A percentile compares a stretch with the other conserved stretches of the same genome.
phyloP scores from a whole-genome alignment of 2,113 vertebrate species.

The Rynchops niger region DNA sequence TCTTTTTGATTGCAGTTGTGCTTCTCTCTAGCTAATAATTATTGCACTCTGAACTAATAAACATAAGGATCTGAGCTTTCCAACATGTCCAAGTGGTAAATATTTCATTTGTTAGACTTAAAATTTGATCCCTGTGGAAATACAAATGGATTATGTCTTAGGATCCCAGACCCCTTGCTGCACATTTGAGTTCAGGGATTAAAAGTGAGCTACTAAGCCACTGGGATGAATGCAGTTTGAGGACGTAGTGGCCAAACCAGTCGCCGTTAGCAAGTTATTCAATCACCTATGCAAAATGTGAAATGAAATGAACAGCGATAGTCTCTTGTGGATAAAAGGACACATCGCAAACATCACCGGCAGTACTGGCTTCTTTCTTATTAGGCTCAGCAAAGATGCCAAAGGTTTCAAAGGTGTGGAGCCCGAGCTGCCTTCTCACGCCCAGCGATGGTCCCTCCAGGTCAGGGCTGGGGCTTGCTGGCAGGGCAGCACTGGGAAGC shows the following conservation, averaged over 20 bases:
- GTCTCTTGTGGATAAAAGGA: background rate
- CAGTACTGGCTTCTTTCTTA: background rate
- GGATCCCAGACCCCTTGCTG: background rate
- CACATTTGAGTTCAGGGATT: background rate
- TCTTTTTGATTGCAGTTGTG: constrained; percentile 20
- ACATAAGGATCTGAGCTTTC: background rate
- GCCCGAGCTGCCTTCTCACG: background rate
- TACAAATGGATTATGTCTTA: background rate
- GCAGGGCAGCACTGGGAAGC: background rate
- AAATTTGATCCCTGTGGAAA: background rate
- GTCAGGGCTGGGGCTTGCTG: constrained; percentile 5
- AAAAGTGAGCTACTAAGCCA: background rate
- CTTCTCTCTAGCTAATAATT: constrained; percentile 38
- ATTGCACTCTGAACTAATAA: constrained; percentile 27
- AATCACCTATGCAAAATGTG: background rate
- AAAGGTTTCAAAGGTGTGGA: background rate
- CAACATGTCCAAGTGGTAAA: background rate
- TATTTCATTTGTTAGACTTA: background rate
- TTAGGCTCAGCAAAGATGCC: background rate
- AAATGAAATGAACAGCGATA: accelerated
- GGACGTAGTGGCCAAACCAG: background rate
- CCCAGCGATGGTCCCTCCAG: background rate
- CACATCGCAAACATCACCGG: background rate
- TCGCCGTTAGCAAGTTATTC: accelerated
- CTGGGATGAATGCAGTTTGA: background rate